Evolutionary conservation across 2,888 invertebrate genomes (phyloP).

Genomic region (Thereva unica): DNA sequence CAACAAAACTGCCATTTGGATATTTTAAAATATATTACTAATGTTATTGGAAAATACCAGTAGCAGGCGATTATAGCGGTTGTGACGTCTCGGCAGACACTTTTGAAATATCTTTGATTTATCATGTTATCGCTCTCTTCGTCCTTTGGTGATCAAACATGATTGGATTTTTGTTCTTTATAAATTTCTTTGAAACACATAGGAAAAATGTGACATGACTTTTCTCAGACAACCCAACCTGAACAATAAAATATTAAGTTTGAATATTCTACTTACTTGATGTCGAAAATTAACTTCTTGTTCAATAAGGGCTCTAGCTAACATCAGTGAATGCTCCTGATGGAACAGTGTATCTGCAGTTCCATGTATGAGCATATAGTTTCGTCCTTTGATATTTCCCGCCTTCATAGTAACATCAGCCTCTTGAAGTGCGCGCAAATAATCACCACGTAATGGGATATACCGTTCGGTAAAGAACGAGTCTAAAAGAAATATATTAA

Average conservation of each 20-base stretch:
- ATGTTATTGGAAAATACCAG: too few species aligned
- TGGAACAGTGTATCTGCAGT: constrained; percentile 85
- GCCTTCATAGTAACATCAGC: constrained; percentile 80
- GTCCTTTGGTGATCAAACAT: too few species aligned
- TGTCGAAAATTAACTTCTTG: constrained; percentile 81
- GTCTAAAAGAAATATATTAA: constrained; percentile 60
- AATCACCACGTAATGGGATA: constrained; percentile 74
- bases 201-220: too few species aligned
- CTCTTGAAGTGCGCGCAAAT: constrained; percentile 71
- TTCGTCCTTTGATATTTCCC: constrained; percentile 70
- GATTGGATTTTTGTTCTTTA: too few species aligned
- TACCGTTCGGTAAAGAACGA: constrained; percentile 91
- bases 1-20: too few species aligned
- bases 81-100: too few species aligned
- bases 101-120: too few species aligned
- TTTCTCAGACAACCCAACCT: too few species aligned
- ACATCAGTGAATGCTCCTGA: constrained; percentile 83
- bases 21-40: too few species aligned
- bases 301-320: constrained; percentile 80
- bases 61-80: too few species aligned
- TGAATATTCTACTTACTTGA: constrained; percentile 64
- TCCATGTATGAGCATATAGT: constrained; percentile 76
- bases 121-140: too few species aligned
- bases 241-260: background rate
- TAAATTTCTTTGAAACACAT: too few species aligned